These are phyloP conservation scores for Amphiduros pacificus DNA, from an alignment of 2,888 invertebrate species.

Conservation along the genomic window DNA sequence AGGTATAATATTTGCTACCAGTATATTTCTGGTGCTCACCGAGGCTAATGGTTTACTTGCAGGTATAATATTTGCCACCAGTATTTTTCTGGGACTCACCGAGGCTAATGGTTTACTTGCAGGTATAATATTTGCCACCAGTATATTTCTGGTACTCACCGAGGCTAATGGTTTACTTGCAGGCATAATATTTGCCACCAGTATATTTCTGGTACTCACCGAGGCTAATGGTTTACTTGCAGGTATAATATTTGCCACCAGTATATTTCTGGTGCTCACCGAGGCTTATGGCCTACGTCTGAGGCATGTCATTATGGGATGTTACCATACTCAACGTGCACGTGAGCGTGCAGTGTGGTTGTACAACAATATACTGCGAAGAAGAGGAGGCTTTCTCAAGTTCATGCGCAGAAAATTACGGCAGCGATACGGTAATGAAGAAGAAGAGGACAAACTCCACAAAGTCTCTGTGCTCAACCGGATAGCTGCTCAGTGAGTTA, in stretches of 20 bases:
- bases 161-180: slow-evolving; percentile 11
- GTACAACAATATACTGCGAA: background rate
- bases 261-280: too few relatives aligned
- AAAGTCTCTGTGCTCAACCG: background rate
- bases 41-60: slow-evolving; percentile 11
- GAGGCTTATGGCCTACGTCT: background rate
- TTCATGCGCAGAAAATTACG: background rate
- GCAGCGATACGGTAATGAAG: background rate
- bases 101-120: slow-evolving; percentile 11
- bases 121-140: slow-evolving; percentile 17
- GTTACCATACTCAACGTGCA: background rate
- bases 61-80: slow-evolving; percentile 17
- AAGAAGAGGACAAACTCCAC: background rate
- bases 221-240: too few relatives aligned
- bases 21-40: slow-evolving; percentile 6
- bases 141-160: slow-evolving; percentile 5
- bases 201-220: too few relatives aligned
- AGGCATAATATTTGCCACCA: too few relatives aligned
- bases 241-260: too few relatives aligned
- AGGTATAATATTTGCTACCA: slow-evolving; percentile 16
- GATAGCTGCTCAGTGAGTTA: too few relatives aligned
- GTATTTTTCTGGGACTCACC: slow-evolving; percentile 5
- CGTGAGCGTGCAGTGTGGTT: background rate
- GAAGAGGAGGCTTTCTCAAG: background rate
- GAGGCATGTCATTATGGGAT: background rate